These are phyloP conservation scores for Drosophila rellima DNA, from an alignment of 2,888 invertebrate species.

Conservation along the genomic window DNA sequence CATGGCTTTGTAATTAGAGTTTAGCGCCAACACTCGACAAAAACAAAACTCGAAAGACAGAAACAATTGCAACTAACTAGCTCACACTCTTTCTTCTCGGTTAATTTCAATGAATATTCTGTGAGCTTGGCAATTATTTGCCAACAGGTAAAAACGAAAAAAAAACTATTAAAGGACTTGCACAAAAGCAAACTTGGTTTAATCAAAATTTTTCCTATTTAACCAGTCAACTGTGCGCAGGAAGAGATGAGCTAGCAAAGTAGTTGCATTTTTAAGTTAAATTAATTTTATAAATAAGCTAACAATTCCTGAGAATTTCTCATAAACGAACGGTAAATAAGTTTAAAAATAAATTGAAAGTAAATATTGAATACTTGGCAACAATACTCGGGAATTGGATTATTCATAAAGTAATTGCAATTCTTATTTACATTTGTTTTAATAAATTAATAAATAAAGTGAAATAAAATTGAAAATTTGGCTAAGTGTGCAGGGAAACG, in stretches of 20 bases:
- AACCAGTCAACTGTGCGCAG: neutral
- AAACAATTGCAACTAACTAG: conserved; percentile 26
- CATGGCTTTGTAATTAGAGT: conserved; percentile 79
- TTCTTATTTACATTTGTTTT: no score
- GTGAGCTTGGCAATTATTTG: conserved; percentile 69
- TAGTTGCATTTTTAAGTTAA: neutral
- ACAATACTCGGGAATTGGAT: no score
- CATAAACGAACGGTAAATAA: no score
- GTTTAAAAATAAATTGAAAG: no score
- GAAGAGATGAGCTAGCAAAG: neutral
- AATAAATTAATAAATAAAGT: no score
- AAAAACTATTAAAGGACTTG: conserved; percentile 9
- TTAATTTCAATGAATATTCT: conserved; percentile 75
- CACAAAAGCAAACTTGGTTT: conserved; percentile 27
- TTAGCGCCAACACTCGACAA: conserved; percentile 65
- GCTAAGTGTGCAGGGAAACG: no score
- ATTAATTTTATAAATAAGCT: neutral
- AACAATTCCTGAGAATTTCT: neutral
- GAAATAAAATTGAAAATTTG: no score
- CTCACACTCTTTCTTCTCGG: conserved; percentile 6
- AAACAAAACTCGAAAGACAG: conserved; percentile 15
- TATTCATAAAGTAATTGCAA: no score
- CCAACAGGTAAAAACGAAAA: conserved; percentile 23
- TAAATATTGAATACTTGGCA: no score
- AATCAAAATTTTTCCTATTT: conserved; percentile 35